Conservation (phyloP, 2,113 vertebrate species). For the Toxostoma redivivum region DNA sequence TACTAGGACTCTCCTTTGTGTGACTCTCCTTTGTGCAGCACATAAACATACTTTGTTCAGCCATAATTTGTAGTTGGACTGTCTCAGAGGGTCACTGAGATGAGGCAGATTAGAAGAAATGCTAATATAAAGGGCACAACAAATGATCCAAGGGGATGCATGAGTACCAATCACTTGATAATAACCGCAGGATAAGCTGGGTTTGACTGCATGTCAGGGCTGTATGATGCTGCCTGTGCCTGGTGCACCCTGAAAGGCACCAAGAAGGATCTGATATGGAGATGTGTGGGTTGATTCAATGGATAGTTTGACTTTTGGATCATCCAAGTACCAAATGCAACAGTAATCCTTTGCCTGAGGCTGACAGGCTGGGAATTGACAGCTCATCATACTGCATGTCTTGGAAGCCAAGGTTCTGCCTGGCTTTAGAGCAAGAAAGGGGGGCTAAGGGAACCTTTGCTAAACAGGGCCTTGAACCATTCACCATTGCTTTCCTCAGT, state of each 20-base stretch:
- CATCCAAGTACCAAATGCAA: not conserved
- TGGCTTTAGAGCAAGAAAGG: not conserved
- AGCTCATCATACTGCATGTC: not conserved
- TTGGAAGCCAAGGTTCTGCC: not conserved
- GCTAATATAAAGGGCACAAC: not conserved
- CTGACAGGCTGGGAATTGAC: not conserved
- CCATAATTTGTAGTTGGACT: not conserved
- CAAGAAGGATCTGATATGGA: not conserved
- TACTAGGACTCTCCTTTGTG: not conserved
- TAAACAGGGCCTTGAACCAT: too few species aligned
- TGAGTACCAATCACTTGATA: not conserved
- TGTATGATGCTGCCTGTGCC: not conserved
- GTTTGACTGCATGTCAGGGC: not conserved
- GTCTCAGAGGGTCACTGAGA: not conserved
- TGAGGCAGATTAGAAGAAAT: not conserved
- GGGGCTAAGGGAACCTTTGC: not conserved
- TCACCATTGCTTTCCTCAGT: not conserved
- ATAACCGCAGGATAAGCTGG: not conserved
- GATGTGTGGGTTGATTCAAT: not conserved
- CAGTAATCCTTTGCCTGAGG: not conserved
- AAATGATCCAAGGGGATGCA: not conserved
- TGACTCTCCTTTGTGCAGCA: not conserved
- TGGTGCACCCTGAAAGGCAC: not conserved
- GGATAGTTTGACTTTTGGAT: not conserved
- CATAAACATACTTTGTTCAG: not conserved